Evolutionary conservation across 1,140 invertebrate genomes (phyloP).

Genomic region (Drosophila albomicans): DNA sequence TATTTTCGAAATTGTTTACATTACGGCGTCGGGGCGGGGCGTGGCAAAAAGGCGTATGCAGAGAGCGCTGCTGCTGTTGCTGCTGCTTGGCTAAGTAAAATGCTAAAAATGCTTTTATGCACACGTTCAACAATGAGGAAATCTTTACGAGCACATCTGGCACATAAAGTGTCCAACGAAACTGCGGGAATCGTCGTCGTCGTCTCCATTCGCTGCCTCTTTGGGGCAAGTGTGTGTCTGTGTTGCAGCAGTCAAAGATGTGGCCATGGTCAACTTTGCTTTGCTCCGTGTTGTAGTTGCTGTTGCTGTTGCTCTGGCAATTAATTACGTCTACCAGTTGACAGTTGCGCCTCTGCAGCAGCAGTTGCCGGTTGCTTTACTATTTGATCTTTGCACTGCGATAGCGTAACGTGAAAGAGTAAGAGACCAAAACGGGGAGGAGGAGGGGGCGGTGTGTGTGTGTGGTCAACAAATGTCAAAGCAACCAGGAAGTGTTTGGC

Average conservation of each 20-base stretch:
- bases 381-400: constrained; percentile 81
- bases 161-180: constrained; percentile 73
- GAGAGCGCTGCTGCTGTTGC: background rate
- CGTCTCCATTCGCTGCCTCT: constrained; percentile 12
- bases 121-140: constrained; percentile 80
- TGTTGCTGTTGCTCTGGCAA: constrained; percentile 65
- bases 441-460: constrained; percentile 25
- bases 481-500: constrained; percentile 53
- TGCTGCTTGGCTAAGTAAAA: constrained; percentile 45
- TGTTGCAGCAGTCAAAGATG: constrained; percentile 50
- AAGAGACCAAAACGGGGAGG: background rate
- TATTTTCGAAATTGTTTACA: constrained; percentile 60
- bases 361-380: constrained; percentile 57
- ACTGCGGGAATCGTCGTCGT: constrained; percentile 30
- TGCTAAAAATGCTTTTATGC: constrained; percentile 78
- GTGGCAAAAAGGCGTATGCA: constrained; percentile 24
- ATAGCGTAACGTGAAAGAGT: constrained; percentile 53
- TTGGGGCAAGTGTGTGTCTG: constrained; percentile 31
- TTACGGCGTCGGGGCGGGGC: background rate
- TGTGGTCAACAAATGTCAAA: constrained; percentile 49
- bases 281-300: constrained; percentile 25
- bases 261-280: constrained; percentile 53
- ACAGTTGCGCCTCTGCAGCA: constrained; percentile 50
- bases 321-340: constrained; percentile 68
- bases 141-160: constrained; percentile 82